Conservation (phyloP, 2,113 vertebrate species). For the Myiozetetes cayanensis region DNA sequence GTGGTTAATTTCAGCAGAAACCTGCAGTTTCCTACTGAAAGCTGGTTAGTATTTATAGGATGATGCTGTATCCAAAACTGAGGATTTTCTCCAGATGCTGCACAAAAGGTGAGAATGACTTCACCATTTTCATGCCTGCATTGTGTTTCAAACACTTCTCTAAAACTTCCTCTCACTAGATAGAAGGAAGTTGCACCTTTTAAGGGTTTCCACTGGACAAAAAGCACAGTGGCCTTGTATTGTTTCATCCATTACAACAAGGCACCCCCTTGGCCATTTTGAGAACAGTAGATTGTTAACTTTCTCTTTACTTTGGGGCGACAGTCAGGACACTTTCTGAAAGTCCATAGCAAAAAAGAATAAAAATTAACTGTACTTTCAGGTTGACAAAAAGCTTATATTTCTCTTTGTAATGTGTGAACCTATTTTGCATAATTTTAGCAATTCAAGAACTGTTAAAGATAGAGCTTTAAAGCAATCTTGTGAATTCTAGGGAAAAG, state of each 20-base stretch:
- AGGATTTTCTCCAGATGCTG: background rate
- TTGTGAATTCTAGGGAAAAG: background rate
- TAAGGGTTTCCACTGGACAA: background rate
- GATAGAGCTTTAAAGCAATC: background rate
- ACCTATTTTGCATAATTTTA: background rate
- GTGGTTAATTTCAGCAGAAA: background rate
- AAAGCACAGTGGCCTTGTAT: background rate
- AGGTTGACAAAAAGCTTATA: background rate
- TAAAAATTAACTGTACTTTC: background rate
- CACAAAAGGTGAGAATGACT: accelerated
- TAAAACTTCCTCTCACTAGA: background rate
- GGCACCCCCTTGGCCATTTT: background rate
- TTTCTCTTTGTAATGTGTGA: background rate
- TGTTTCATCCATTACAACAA: background rate
- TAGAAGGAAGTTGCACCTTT: background rate
- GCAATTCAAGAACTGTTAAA: background rate
- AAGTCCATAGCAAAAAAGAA: background rate
- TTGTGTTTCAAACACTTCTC: background rate
- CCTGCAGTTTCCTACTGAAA: background rate
- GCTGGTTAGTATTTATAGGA: background rate
- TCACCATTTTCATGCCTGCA: background rate
- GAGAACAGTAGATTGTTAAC: background rate
- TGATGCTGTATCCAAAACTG: background rate
- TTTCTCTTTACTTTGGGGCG: background rate
- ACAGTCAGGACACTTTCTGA: background rate